Base-by-base conservation (phyloP, 2,113 vertebrate species). In the Callocephalon fimbriatum region DNA sequence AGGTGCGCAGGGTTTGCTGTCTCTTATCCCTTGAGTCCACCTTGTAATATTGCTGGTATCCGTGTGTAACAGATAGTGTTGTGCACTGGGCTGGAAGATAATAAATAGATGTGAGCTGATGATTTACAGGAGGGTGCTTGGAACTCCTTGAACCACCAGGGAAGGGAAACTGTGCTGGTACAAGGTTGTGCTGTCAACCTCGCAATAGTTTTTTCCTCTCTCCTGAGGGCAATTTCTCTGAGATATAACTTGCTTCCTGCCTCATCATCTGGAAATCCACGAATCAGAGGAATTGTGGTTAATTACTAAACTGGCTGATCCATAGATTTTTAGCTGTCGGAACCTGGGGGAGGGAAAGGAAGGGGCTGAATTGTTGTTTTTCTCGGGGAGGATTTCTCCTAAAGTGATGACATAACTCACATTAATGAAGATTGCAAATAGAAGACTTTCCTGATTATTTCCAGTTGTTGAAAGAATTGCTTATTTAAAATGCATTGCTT, bases 31-130 rank as follows among this genome's bases (percentile, higher is more conserved):
- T 93, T 53, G 95, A 97, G 97, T 88, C 97, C 97, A 98, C 92
- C 63, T 94, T 97, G 98, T 97, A 97, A 98, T 98, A 97, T 96
- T 97, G 93, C 96, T 90, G 97, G 97, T 97, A 97, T 98, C 97
- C 98, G 93, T 97, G 98, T 98, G 98, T 98, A 98, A 98, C 98
- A 97, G 98, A 98, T 95, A 98, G 97, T 96, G 95, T 97, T 98
- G 98, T 98, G 98, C 98, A 98, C 91, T 97, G 97, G 96, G 94
- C 96, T 98, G 98, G 95, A 98, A 98, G 98, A 97, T 98, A 97
- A 98, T 98, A 98, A 98, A 98, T 98, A 98, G 97, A 98, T 96
- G 95, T 96, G 96, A 98, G 97, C 95, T 93, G 97, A 98, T 98
- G 98, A 98, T 98, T 98, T 98, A 98, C 97, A 97, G 97, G 98